These are phyloP conservation scores for Todiramphus saurophagus DNA, from an alignment of 2,113 vertebrate genomes.

Conservation along the genomic window DNA sequence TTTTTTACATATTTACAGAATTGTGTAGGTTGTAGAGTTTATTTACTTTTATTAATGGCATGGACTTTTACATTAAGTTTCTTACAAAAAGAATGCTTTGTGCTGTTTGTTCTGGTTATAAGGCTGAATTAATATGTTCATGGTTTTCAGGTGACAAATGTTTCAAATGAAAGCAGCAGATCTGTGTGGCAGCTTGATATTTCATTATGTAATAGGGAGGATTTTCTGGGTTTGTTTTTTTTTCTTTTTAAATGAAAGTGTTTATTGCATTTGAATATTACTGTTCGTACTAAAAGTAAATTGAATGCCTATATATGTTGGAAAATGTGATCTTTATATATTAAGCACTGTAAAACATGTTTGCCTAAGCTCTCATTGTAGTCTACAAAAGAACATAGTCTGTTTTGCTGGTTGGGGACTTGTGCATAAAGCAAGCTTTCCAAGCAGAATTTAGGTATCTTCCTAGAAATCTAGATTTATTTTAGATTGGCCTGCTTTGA, in stretches of 20 bases:
- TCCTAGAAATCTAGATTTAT: constrained; percentile 47
- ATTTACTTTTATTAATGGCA: background rate
- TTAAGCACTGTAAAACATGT: constrained; percentile 29
- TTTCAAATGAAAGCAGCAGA: background rate
- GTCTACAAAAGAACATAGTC: constrained; percentile 39
- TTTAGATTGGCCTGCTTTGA: constrained; percentile 51
- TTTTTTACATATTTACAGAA: background rate
- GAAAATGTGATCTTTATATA: constrained; percentile 37
- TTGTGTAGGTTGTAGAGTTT: background rate
- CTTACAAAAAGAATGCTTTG: background rate
- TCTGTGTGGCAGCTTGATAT: background rate
- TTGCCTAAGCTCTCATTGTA: constrained; percentile 40
- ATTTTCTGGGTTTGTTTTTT: background rate
- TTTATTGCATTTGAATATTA: background rate
- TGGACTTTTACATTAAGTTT: background rate
- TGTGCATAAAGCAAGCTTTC: constrained; percentile 53
- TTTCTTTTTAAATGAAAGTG: background rate
- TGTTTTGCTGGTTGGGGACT: constrained; percentile 50
- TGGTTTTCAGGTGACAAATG: background rate
- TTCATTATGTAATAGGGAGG: background rate
- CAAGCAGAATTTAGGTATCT: constrained; percentile 51
- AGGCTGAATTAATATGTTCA: background rate
- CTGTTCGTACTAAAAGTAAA: background rate
- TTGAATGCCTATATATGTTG: background rate
- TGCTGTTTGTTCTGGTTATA: background rate